These are phyloP conservation scores for Arothron firmamentum DNA, from an alignment of 2,113 vertebrate species.

Conservation along the genomic window DNA sequence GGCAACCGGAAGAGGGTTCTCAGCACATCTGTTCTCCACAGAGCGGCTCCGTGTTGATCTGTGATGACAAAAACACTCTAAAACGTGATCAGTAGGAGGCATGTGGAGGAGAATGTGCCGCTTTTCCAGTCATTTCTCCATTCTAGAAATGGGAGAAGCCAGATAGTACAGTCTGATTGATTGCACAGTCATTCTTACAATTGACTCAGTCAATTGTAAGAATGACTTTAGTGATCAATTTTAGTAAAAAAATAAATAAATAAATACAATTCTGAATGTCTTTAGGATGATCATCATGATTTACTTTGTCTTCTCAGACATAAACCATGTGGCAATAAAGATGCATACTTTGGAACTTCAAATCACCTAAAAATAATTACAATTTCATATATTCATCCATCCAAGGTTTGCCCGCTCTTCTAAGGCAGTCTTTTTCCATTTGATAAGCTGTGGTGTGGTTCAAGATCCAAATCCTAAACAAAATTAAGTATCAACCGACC, in stretches of 20 bases:
- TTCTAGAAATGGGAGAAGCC: not conserved
- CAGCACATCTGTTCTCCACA: not conserved
- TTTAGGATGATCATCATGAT: not conserved
- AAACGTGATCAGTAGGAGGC: conserved; percentile 1
- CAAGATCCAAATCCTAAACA: too few relatives aligned
- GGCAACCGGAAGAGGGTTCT: not conserved
- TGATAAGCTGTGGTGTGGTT: too few relatives aligned
- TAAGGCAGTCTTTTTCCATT: too few relatives aligned
- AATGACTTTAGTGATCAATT: conserved; percentile 5
- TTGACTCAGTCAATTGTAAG: not conserved
- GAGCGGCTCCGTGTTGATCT: not conserved
- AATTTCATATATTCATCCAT: too few relatives aligned
- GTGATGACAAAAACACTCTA: not conserved
- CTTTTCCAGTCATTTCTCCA: not conserved
- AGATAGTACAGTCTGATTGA: not conserved
- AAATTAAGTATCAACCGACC: too few relatives aligned
- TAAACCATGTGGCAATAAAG: not conserved
- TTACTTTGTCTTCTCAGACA: not conserved
- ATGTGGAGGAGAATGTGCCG: not conserved
- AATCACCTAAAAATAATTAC: too few relatives aligned
- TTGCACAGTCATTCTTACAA: too few relatives aligned
- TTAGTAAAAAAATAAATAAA: not conserved
- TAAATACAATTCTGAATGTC: too few relatives aligned
- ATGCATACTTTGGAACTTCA: too few relatives aligned
- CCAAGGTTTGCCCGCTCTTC: too few relatives aligned